Evolutionary conservation across 2,888 invertebrate species (phyloP), one percentile per base, ranked within the genome.

Genomic region (Dasysyrphus tricinctus): DNA sequence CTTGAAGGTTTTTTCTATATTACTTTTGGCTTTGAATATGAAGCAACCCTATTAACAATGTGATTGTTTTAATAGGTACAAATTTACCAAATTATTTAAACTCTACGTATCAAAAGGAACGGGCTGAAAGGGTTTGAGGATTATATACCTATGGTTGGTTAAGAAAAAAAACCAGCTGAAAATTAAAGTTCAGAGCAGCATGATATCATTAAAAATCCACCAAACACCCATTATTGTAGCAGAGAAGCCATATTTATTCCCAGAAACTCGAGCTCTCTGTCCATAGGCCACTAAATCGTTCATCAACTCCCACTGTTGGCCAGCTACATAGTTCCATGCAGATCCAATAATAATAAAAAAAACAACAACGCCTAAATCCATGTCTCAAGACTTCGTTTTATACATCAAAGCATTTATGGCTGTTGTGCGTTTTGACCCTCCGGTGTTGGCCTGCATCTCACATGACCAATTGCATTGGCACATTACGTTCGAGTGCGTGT

Each of bases 401-500:
- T 32, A 49, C 24, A 57, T 59, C 65, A 51, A 59, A 14, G 39
- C 69, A 16, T 61, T 51, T 51, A 72, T 54, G 54, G 70, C 34
- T 49, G 34, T 47, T 16, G 34, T 75, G 74, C 82, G 67, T 82
- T 79, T 65, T 86, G 82, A 86, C 86, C 79, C 79, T 77, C 77
- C 39, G 65, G 77, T 54, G 75, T 75, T 72, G 78, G 70, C 47
- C 47, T n/a, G 69, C 51, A 51, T 77, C 77, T 81, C 82, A 59
- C 47, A 79, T 82, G 72, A 75, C 78, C 81, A 86, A 69, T 49
- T 79, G 65, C 86, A 86, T 74, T 75, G 86, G 81, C 79, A 74
- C 81, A 85, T 85, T 85, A 85, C 85, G 75, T 75, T 42, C 72
- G 72, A 82, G 86, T 86, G 86, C 86, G 86, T 86, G 86, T 86